Conservation (phyloP, 2,888 invertebrate genomes). For the Sarcophaga carnaria region DNA sequence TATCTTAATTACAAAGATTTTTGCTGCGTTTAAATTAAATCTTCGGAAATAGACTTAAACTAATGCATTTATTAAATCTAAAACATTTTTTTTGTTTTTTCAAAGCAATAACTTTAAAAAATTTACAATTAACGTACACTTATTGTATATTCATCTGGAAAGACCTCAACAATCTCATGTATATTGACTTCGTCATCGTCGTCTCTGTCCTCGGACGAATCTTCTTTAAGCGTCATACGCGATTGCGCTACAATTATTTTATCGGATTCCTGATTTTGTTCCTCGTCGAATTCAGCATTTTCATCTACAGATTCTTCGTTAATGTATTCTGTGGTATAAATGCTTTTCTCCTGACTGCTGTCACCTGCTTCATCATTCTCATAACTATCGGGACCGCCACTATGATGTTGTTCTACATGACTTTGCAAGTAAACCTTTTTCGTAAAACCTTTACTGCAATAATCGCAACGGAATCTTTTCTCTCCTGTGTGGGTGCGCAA, state of each 20-base stretch:
- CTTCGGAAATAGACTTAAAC: neutral
- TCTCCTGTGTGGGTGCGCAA: slow-evolving; percentile 80
- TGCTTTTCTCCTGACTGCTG: slow-evolving; percentile 73
- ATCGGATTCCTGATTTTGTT: slow-evolving; percentile 67
- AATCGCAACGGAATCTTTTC: slow-evolving; percentile 79
- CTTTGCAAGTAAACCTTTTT: slow-evolving; percentile 79
- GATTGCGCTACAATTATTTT: slow-evolving; percentile 69
- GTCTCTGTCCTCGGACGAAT: slow-evolving; percentile 56
- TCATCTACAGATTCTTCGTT: slow-evolving; percentile 70
- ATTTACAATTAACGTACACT: slow-evolving; percentile 39
- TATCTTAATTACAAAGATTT: neutral
- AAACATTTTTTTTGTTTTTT: neutral
- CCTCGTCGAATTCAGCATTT: slow-evolving; percentile 64
- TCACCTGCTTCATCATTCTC: slow-evolving; percentile 35
- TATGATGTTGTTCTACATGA: slow-evolving; percentile 77
- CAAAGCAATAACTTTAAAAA: neutral
- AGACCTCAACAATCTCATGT: slow-evolving; percentile 72
- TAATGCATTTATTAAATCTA: neutral
- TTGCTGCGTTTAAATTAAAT: neutral
- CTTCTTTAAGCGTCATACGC: slow-evolving; percentile 45
- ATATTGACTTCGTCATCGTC: slow-evolving; percentile 67
- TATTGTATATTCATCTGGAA: slow-evolving; percentile 52
- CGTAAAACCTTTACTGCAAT: slow-evolving; percentile 80
- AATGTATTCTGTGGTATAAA: slow-evolving; percentile 73
- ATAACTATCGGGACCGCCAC: neutral